Percentiles rank a stretch among this genome's conserved stretches.
Evolutionary conservation across 2,888 invertebrate genomes (phyloP).

Genomic region (Keiferia lycopersicella): DNA sequence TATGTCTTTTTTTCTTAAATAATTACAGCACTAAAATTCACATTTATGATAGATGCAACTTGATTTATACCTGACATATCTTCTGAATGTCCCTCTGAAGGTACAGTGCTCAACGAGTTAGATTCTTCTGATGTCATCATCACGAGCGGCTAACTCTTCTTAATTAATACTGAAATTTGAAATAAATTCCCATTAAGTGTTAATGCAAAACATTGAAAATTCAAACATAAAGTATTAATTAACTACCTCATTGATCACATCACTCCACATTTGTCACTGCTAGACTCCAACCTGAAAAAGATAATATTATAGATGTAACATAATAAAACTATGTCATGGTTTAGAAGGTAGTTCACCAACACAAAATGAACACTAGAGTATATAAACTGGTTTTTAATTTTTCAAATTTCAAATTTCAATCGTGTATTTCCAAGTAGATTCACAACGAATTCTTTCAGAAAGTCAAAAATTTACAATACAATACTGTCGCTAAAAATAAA

Average conservation of each 20-base stretch:
- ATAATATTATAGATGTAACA: background rate
- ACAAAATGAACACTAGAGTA: too few relatives aligned
- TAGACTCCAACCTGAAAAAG: background rate
- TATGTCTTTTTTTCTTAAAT: too few relatives aligned
- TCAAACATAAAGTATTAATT: background rate
- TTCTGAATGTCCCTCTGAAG: slow-evolving; percentile 65
- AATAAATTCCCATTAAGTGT: background rate
- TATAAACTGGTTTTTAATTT: too few relatives aligned
- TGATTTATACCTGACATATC: slow-evolving; percentile 59
- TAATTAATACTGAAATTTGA: background rate
- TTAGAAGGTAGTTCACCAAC: too few relatives aligned
- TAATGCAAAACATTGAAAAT: background rate
- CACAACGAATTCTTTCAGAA: too few relatives aligned
- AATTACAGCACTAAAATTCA: too few relatives aligned
- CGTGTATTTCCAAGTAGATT: too few relatives aligned
- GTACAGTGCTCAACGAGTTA: slow-evolving; percentile 64
- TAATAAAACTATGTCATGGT: too few relatives aligned
- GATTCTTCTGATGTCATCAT: slow-evolving; percentile 72
- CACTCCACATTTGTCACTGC: background rate
- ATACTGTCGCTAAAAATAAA: too few relatives aligned
- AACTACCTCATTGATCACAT: background rate
- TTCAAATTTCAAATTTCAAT: too few relatives aligned
- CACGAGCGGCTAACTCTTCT: slow-evolving; percentile 31
- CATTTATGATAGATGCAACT: too few relatives aligned
- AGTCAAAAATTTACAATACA: too few relatives aligned